Conservation (phyloP, 2,797 vertebrate genomes). For the Liparis tanakae region DNA sequence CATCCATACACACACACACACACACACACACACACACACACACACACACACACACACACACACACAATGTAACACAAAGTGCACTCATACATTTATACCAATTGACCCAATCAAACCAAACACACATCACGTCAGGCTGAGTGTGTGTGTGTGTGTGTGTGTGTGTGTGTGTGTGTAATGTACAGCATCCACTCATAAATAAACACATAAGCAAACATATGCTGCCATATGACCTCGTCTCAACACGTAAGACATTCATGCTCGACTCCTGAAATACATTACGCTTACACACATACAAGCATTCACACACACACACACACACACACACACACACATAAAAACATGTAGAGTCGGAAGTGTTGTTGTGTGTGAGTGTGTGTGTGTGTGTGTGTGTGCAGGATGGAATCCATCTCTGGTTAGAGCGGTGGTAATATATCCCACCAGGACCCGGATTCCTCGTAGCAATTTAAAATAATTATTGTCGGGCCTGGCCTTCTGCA, state of each 20-base stretch:
- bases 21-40: not conserved
- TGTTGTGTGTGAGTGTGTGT: slow-evolving; percentile 27
- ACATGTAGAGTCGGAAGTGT: slow-evolving; percentile 47
- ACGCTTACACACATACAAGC: slow-evolving; percentile 24
- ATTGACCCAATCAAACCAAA: slow-evolving; percentile 33
- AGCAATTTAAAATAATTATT: slow-evolving; percentile 99
- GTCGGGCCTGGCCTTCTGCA: slow-evolving; percentile 90
- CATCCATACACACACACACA: not conserved
- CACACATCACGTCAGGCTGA: slow-evolving; percentile 3
- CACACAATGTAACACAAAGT: not conserved
- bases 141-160: not conserved
- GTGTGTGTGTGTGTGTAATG: slow-evolving; percentile 14
- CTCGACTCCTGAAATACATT: slow-evolving; percentile 67
- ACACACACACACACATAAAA: not conserved
- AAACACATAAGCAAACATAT: slow-evolving; percentile 55
- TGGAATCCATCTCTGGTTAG: slow-evolving; percentile 93
- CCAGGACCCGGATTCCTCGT: slow-evolving; percentile 92
- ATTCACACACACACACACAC: slow-evolving; percentile 1
- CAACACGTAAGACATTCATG: slow-evolving; percentile 75
- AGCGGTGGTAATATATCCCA: slow-evolving; percentile 94
- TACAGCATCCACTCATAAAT: slow-evolving; percentile 32
- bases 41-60: not conserved
- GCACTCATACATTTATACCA: slow-evolving; percentile 21
- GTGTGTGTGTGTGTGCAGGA: slow-evolving; percentile 86
- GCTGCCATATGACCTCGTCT: slow-evolving; percentile 64